phyloP scores from a whole-genome alignment of 2,888 invertebrate genomes.

The Xylophagus ater region DNA sequence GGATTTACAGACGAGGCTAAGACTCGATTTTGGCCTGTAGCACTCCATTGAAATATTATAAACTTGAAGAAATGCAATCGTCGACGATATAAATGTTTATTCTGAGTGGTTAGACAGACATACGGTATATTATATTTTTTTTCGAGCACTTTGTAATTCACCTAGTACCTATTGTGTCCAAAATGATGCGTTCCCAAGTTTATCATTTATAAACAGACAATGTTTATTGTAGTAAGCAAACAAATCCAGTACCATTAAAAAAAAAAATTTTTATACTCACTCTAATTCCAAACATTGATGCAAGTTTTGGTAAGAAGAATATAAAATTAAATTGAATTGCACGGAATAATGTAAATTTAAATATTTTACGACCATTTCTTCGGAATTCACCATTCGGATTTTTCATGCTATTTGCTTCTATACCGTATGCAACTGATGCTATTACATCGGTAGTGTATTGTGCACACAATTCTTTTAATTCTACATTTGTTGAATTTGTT shows the following conservation, averaged over 20 bases:
- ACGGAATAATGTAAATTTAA: slow-evolving; percentile 29
- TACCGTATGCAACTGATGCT: slow-evolving; percentile 41
- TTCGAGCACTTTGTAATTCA: too few relatives aligned
- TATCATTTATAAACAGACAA: too few relatives aligned
- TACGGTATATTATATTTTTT: too few relatives aligned
- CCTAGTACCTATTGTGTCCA: too few relatives aligned
- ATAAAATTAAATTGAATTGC: slow-evolving; percentile 33
- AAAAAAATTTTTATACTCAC: slow-evolving; percentile 23
- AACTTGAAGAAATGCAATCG: too few relatives aligned
- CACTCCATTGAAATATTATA: too few relatives aligned
- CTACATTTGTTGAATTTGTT: slow-evolving; percentile 23
- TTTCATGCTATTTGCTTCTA: slow-evolving; percentile 39
- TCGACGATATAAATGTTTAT: too few relatives aligned
- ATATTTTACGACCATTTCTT: slow-evolving; percentile 35
- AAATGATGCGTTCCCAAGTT: too few relatives aligned
- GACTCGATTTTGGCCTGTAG: too few relatives aligned
- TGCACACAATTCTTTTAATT: slow-evolving; percentile 34
- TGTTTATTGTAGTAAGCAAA: too few relatives aligned
- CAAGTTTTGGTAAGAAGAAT: slow-evolving; percentile 39
- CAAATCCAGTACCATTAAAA: neutral
- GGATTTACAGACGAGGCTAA: too few relatives aligned
- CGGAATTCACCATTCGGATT: slow-evolving; percentile 39
- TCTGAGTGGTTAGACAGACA: too few relatives aligned
- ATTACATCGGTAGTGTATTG: slow-evolving; percentile 40
- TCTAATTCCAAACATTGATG: slow-evolving; percentile 29